Evolutionary conservation across 2,113 vertebrate species (phyloP).

Genomic region (Phrynosoma platyrhinos): DNA sequence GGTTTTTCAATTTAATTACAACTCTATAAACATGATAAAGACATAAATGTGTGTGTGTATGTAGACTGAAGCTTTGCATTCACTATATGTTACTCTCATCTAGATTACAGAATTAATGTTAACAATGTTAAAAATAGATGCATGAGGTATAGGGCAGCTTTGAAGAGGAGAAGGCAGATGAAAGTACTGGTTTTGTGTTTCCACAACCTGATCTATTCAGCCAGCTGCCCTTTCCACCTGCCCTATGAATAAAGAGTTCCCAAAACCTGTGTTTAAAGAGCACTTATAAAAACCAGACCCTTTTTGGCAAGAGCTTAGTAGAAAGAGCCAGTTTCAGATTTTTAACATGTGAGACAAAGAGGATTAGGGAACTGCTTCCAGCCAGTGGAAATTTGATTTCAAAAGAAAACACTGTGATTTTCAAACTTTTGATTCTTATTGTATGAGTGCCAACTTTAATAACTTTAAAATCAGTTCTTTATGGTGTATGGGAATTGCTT

Average conservation of each 20-base stretch:
- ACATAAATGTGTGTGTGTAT: no score
- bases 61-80: constrained; percentile 34
- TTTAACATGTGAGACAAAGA: constrained; percentile 37
- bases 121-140: constrained; percentile 33
- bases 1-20: neutral
- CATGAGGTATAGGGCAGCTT: constrained; percentile 5
- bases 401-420: constrained; percentile 55
- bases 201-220: constrained; percentile 51
- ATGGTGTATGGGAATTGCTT: constrained; percentile 17
- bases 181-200: constrained; percentile 65
- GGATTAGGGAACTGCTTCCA: constrained; percentile 49
- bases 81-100: constrained; percentile 35
- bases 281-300: constrained; percentile 34
- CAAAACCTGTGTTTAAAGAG: constrained; percentile 17
- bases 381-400: constrained; percentile 53
- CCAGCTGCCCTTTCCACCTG: constrained; percentile 62
- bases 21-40: neutral
- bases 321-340: constrained; percentile 47
- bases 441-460: constrained; percentile 42
- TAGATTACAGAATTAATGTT: constrained; percentile 51
- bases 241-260: constrained; percentile 25
- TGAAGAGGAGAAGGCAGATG: constrained; percentile 18
- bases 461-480: constrained; percentile 64
- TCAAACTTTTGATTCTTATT: constrained; percentile 53
- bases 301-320: constrained; percentile 34